phyloP scores from a whole-genome alignment of 37 sponge, comb jelly and placozoan genomes.

The Dysidea cf. avara region DNA sequence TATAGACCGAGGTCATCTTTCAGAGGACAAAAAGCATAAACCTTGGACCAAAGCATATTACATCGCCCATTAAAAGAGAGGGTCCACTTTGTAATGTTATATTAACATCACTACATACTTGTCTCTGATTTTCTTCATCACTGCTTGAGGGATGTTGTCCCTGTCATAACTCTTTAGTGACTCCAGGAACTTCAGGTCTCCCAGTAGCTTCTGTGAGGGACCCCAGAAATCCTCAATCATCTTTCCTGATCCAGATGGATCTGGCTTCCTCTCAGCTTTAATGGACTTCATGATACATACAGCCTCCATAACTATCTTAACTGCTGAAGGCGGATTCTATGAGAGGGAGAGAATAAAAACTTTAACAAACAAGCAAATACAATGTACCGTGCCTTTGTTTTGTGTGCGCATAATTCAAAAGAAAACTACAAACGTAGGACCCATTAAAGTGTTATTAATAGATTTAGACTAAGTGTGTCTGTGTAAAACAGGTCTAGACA shows the following conservation, averaged over 20 bases:
- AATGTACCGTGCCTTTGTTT: too few species aligned
- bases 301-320: slow-evolving; percentile 96
- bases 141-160: slow-evolving; percentile 88
- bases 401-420: background rate
- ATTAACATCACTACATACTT: too few species aligned
- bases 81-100: too few species aligned
- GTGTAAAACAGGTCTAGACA: too few species aligned
- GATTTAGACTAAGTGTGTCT: too few species aligned
- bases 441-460: too few species aligned
- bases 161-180: slow-evolving; percentile 93
- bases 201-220: slow-evolving; percentile 90
- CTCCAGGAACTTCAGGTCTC: slow-evolving; percentile 97
- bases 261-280: slow-evolving; percentile 96
- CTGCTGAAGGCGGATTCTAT: slow-evolving; percentile 87
- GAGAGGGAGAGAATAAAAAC: background rate
- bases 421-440: background rate
- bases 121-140: slow-evolving; percentile 98
- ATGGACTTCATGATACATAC: slow-evolving; percentile 94
- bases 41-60: too few species aligned
- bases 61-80: too few species aligned
- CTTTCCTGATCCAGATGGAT: slow-evolving; percentile 89
- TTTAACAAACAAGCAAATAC: too few species aligned
- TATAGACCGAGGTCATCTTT: too few species aligned
- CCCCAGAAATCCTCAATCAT: slow-evolving; percentile 99
- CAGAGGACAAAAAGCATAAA: too few species aligned